A percentile compares a stretch with the other conserved stretches of the same genome.
phyloP scores from a whole-genome alignment of 2,113 vertebrate genomes.

The Bambusicola thoracicus region DNA sequence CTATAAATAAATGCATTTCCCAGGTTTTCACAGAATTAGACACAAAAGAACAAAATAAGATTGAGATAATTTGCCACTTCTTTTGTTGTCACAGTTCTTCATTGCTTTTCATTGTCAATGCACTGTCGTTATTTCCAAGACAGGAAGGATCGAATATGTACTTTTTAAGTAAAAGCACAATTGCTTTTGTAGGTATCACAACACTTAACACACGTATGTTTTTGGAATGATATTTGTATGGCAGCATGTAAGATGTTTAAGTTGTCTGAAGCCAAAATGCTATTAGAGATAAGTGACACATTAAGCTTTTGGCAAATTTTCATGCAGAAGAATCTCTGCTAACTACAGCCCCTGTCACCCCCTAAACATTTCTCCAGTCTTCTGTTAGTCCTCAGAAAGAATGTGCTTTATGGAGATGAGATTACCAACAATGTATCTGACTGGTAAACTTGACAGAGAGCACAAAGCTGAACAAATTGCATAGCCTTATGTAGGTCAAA shows the following conservation, averaged over 20 bases:
- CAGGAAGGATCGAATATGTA: not conserved
- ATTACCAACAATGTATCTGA: not conserved
- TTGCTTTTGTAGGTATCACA: not conserved
- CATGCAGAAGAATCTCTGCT: not conserved
- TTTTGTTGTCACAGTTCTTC: not conserved
- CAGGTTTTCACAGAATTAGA: not conserved
- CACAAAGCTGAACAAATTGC: not conserved
- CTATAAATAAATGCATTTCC: slow-evolving; percentile 51
- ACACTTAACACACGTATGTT: not conserved
- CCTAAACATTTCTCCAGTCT: not conserved
- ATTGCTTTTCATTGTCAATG: not conserved
- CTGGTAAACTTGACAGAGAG: not conserved
- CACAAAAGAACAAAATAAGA: not conserved
- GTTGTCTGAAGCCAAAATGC: not conserved
- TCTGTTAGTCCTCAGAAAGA: not conserved
- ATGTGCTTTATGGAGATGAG: not conserved
- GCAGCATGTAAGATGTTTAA: not conserved
- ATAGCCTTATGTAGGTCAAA: not conserved
- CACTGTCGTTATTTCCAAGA: not conserved
- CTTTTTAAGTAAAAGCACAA: not conserved
- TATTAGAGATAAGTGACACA: not conserved
- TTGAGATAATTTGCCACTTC: slow-evolving; percentile 13
- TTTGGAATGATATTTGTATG: not conserved
- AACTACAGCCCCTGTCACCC: not conserved
- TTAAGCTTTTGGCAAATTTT: not conserved